Evolutionary conservation across 2,797 vertebrate genomes (phyloP).

Genomic region (Enteromius trimaculatus): DNA sequence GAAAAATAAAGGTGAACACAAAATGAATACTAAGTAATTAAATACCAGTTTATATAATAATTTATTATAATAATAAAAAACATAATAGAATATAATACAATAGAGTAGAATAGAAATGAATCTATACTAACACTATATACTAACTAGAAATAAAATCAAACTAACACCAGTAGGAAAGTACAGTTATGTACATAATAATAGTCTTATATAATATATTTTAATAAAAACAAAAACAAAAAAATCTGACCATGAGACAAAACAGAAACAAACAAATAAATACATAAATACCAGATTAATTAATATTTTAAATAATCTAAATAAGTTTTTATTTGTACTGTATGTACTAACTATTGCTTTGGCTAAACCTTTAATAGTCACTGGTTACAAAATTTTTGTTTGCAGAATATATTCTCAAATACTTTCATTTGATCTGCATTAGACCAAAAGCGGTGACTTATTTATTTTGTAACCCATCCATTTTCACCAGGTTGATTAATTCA

Average conservation of each 20-base stretch:
- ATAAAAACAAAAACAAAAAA: not conserved
- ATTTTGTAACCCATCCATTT: constrained; percentile 1
- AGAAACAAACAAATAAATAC: not conserved
- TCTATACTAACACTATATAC: too few species aligned
- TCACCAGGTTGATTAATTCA: not conserved
- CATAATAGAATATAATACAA: not conserved
- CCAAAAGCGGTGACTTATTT: not conserved
- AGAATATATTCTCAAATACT: not conserved
- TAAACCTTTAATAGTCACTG: not conserved
- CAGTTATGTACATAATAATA: not conserved
- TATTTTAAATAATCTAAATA: not conserved
- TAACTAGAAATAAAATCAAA: not conserved
- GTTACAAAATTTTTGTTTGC: not conserved
- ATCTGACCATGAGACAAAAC: not conserved
- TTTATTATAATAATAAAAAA: not conserved
- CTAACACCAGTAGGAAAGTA: not conserved
- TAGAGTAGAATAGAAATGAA: not conserved
- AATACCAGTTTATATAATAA: not conserved
- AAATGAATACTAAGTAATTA: not conserved
- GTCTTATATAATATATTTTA: not conserved
- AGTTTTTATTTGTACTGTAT: not conserved
- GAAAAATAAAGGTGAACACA: not conserved
- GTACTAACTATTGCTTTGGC: not conserved
- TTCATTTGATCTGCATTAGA: not conserved
- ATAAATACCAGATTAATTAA: not conserved